These are phyloP conservation scores for Podilymbus podiceps DNA, from an alignment of 2,113 vertebrate genomes.

Conservation along the genomic window DNA sequence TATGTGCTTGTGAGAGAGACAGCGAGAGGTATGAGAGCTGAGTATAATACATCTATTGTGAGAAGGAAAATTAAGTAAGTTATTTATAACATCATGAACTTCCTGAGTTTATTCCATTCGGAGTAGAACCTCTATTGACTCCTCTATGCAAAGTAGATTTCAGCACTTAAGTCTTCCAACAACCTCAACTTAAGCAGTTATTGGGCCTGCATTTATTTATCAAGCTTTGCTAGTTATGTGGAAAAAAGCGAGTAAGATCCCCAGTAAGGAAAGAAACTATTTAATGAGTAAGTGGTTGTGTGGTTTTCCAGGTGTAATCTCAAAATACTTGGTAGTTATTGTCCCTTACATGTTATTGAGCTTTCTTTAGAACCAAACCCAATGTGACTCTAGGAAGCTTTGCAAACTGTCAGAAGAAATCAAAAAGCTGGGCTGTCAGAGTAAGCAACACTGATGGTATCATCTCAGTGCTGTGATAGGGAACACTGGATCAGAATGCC, in stretches of 20 bases:
- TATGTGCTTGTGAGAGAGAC: neutral
- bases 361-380: neutral
- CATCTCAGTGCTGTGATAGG: neutral
- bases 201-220: neutral
- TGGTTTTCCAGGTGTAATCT: neutral
- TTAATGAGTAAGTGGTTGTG: neutral
- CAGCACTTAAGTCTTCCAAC: neutral
- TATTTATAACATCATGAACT: neutral
- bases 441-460: neutral
- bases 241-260: neutral
- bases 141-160: neutral
- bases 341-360: neutral
- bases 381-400: neutral
- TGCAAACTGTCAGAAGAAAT: neutral
- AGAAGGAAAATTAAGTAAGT: neutral
- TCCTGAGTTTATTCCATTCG: neutral
- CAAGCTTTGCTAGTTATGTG: neutral
- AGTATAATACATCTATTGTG: neutral
- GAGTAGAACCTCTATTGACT: neutral
- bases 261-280: neutral
- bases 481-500: neutral
- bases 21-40: neutral
- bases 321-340: neutral
- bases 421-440: neutral
- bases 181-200: neutral